phyloP scores from a whole-genome alignment of 2,888 invertebrate genomes.

The Falcaria lacertinaria region DNA sequence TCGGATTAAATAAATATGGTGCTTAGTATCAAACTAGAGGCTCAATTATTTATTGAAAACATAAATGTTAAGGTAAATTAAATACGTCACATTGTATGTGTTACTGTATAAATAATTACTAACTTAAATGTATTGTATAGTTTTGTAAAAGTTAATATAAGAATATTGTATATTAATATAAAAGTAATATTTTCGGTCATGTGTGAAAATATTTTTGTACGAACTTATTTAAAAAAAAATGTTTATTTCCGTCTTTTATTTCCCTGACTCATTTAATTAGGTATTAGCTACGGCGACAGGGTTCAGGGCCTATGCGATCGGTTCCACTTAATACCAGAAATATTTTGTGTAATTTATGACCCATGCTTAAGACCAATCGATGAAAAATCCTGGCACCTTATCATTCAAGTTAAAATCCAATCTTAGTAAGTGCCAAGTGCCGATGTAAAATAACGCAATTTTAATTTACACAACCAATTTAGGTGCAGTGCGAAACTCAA shows the following conservation, averaged over 20 bases:
- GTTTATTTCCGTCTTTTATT: conserved; percentile 15
- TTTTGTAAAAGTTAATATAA: no score
- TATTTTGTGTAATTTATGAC: conserved; percentile 15
- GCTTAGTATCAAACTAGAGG: conserved; percentile 50
- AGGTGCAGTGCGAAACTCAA: not conserved
- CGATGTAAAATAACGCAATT: not conserved
- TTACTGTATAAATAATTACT: conserved; percentile 1
- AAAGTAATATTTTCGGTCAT: conserved; percentile 39
- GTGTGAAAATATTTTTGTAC: conserved; percentile 38
- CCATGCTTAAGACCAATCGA: conserved; percentile 12
- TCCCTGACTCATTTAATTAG: no score
- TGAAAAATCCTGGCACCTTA: conserved; percentile 12
- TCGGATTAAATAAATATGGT: conserved; percentile 35
- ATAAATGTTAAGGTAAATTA: conserved; percentile 10
- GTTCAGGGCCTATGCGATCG: no score
- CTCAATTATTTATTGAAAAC: conserved; percentile 49
- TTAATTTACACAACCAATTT: conserved; percentile 21
- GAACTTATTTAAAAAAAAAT: conserved; percentile 18
- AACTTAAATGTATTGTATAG: conserved; percentile 12
- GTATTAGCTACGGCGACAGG: no score
- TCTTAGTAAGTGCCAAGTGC: conserved; percentile 22
- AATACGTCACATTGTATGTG: not conserved
- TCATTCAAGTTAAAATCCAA: conserved; percentile 5
- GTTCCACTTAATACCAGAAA: conserved; percentile 10
- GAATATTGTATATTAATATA: no score